Percentiles rank a stretch among this genome's conserved stretches.
Conservation (phyloP, 2,797 vertebrate genomes). For the Coranthus polyacanthus region DNA sequence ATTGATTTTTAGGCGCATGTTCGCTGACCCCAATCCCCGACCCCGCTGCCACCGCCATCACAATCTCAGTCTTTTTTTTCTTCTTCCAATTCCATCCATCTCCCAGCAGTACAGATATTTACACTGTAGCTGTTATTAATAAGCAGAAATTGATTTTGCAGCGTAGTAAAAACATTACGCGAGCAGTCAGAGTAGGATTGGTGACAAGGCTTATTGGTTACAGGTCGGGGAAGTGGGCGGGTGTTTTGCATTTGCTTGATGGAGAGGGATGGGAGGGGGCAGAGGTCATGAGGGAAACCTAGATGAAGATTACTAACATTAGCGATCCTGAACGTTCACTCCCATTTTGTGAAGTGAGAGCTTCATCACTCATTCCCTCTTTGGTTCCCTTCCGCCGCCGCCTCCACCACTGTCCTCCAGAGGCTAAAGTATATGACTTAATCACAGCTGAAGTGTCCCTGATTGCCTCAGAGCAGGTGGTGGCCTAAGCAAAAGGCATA, state of each 20-base stretch:
- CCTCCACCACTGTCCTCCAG: slow-evolving; percentile 40
- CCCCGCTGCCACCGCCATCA: slow-evolving; percentile 42
- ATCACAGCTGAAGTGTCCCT: slow-evolving; percentile 78
- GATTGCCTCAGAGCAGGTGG: slow-evolving; percentile 69
- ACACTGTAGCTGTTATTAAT: slow-evolving; percentile 90
- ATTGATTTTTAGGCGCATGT: slow-evolving; percentile 92
- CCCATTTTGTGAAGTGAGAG: slow-evolving; percentile 61
- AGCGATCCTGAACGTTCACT: slow-evolving; percentile 65
- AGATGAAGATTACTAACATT: slow-evolving; percentile 75
- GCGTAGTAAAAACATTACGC: slow-evolving; percentile 86
- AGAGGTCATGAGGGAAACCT: slow-evolving; percentile 65
- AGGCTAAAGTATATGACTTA: slow-evolving; percentile 75
- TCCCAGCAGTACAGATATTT: slow-evolving; percentile 84
- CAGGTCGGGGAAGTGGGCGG: slow-evolving; percentile 15
- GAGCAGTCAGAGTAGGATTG: slow-evolving; percentile 41
- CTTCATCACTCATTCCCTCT: slow-evolving; percentile 64
- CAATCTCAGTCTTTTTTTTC: slow-evolving; percentile 61
- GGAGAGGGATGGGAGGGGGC: slow-evolving; percentile 49
- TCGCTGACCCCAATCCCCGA: slow-evolving; percentile 55
- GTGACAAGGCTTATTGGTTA: slow-evolving; percentile 29
- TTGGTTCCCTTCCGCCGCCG: slow-evolving; percentile 33
- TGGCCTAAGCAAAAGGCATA: slow-evolving; percentile 49
- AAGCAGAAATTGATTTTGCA: slow-evolving; percentile 89
- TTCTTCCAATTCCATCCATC: slow-evolving; percentile 68
- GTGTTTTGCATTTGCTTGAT: slow-evolving; percentile 57